These are phyloP conservation scores for Drosophila insularis DNA, from an alignment of 1,140 invertebrate genomes.

Conservation along the genomic window DNA sequence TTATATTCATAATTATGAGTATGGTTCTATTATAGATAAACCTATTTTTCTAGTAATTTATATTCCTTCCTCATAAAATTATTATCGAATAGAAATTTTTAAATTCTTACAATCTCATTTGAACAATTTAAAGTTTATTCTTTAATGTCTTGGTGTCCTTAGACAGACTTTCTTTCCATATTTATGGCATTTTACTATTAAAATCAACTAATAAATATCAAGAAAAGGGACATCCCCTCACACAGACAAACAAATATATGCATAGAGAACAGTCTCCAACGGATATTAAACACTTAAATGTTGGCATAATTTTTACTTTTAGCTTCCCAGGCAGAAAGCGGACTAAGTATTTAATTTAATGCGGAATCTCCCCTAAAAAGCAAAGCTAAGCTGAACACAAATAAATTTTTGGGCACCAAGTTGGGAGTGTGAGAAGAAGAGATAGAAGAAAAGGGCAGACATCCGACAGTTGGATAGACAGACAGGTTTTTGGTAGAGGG, in stretches of 20 bases:
- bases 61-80: too few relatives aligned
- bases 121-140: too few relatives aligned
- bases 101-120: too few relatives aligned
- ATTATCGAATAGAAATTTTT: too few relatives aligned
- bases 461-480: constrained; percentile 65
- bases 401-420: constrained; percentile 47
- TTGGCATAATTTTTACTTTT: constrained; percentile 71
- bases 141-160: too few relatives aligned
- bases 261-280: constrained; percentile 46
- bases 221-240: constrained; percentile 9
- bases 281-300: constrained; percentile 78
- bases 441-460: background rate
- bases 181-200: constrained; percentile 62
- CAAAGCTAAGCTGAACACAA: constrained; percentile 66
- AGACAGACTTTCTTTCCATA: constrained; percentile 46
- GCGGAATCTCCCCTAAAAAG: constrained; percentile 38
- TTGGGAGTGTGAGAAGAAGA: constrained; percentile 7
- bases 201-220: constrained; percentile 73
- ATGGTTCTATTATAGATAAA: too few relatives aligned
- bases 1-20: too few relatives aligned
- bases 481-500: constrained; percentile 29
- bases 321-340: constrained; percentile 12
- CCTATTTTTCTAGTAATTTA: too few relatives aligned
- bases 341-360: constrained; percentile 77
- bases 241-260: background rate